phyloP scores from a whole-genome alignment of 2,113 vertebrate species.

The Albula goreensis region DNA sequence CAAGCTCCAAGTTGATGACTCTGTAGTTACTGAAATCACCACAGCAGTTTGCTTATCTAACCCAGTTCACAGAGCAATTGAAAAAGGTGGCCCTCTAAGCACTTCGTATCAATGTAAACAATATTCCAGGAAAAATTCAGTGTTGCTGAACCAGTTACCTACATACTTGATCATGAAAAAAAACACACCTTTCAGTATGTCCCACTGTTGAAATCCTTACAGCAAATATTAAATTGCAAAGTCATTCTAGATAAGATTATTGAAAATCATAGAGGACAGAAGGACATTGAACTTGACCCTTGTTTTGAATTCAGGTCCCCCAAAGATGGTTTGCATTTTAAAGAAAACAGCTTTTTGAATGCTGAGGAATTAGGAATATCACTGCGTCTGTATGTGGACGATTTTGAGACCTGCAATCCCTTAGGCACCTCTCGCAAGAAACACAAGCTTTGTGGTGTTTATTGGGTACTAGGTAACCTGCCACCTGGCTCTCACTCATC shows the following conservation, averaged over 20 bases:
- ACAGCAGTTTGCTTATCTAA: background rate
- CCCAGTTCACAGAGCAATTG: slow-evolving; percentile 5
- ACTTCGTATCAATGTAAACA: slow-evolving; percentile 24
- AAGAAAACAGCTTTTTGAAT: slow-evolving; percentile 20
- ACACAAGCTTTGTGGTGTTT: too few species aligned
- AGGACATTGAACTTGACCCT: background rate
- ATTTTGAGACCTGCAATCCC: too few species aligned
- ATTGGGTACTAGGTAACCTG: too few species aligned
- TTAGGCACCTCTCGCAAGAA: too few species aligned
- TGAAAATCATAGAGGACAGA: slow-evolving; percentile 23
- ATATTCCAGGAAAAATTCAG: slow-evolving; percentile 26
- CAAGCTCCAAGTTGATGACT: slow-evolving; percentile 1
- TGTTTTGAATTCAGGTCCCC: slow-evolving; percentile 12
- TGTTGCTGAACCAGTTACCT: slow-evolving; percentile 31
- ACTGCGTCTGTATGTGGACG: too few species aligned
- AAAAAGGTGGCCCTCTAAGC: slow-evolving; percentile 24
- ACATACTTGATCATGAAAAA: slow-evolving; percentile 26
- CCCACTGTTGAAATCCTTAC: slow-evolving; percentile 27
- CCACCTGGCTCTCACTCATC: too few species aligned
- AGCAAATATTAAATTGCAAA: slow-evolving; percentile 26
- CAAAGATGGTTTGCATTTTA: slow-evolving; percentile 30
- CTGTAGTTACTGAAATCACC: background rate
- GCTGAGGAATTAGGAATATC: background rate
- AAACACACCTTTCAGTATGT: slow-evolving; percentile 31
- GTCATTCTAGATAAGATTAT: slow-evolving; percentile 23